These are phyloP conservation scores for Spea multiplicata DNA, from an alignment of 2,113 vertebrate species.

Conservation along the genomic window DNA sequence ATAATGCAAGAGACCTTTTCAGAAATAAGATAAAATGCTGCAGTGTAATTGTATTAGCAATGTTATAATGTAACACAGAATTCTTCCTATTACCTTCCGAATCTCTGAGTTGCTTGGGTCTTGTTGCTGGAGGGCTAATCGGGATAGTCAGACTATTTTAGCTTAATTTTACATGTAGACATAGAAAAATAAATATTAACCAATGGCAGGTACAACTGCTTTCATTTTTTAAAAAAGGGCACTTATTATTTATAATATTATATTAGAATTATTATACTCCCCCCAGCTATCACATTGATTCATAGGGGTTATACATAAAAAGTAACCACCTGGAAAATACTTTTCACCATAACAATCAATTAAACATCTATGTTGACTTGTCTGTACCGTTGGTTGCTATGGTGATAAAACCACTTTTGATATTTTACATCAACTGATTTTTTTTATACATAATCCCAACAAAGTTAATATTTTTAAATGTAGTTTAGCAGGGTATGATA, in stretches of 20 bases:
- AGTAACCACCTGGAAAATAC: no score
- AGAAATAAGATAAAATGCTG: slow-evolving; percentile 51
- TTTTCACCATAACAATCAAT: no score
- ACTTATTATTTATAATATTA: background rate
- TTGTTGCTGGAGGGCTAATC: slow-evolving; percentile 61
- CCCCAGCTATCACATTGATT: no score
- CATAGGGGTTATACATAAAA: no score
- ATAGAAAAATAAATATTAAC: background rate
- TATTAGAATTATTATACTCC: background rate
- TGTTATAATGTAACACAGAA: slow-evolving; percentile 67
- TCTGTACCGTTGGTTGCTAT: no score
- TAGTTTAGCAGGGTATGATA: no score
- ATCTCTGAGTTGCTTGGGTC: slow-evolving; percentile 72
- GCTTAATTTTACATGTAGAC: background rate
- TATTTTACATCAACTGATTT: no score
- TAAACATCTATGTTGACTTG: no score
- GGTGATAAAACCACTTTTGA: no score
- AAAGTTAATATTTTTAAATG: no score
- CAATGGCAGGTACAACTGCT: background rate
- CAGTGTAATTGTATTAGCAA: slow-evolving; percentile 60
- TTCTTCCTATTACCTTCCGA: slow-evolving; percentile 65
- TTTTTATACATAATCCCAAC: no score
- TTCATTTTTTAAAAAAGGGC: background rate
- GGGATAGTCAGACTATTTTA: slow-evolving; percentile 34
- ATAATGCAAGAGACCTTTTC: slow-evolving; percentile 55